These are phyloP conservation scores for Junonia oenone DNA, from an alignment of 2,888 invertebrate genomes.

Conservation along the genomic window DNA sequence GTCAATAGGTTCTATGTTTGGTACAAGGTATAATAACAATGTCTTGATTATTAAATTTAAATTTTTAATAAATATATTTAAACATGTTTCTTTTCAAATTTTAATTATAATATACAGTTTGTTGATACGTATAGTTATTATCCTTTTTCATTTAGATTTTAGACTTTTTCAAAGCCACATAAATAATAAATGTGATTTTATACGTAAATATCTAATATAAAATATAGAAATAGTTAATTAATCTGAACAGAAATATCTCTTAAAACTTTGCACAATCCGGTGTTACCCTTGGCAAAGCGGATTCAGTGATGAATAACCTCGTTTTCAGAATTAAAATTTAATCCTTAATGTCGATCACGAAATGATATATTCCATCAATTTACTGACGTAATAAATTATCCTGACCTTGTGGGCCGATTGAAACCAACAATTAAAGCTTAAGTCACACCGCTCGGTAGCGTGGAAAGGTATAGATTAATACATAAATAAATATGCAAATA, in stretches of 20 bases:
- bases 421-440: conserved; percentile 30
- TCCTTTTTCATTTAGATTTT: no score
- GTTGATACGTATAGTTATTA: no score
- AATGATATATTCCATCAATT: conserved; percentile 21
- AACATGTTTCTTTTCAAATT: neutral
- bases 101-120: no score
- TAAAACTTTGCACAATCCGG: neutral
- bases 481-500: conserved; percentile 39
- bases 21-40: conserved; percentile 12
- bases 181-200: no score
- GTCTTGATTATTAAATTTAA: no score
- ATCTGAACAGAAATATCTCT: neutral
- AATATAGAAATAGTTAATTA: neutral
- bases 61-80: neutral
- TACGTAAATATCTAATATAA: neutral
- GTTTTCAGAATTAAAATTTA: conserved; percentile 14
- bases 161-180: no score
- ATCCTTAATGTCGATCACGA: conserved; percentile 13
- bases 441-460: conserved; percentile 28
- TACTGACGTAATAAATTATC: conserved; percentile 29
- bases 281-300: neutral
- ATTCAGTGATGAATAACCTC: neutral
- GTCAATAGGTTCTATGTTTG: conserved; percentile 18
- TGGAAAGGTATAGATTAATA: conserved; percentile 33
- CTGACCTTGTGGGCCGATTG: conserved; percentile 30